Evolutionary conservation across 2,888 invertebrate species (phyloP).

Genomic region (Leucoptera coffeella): DNA sequence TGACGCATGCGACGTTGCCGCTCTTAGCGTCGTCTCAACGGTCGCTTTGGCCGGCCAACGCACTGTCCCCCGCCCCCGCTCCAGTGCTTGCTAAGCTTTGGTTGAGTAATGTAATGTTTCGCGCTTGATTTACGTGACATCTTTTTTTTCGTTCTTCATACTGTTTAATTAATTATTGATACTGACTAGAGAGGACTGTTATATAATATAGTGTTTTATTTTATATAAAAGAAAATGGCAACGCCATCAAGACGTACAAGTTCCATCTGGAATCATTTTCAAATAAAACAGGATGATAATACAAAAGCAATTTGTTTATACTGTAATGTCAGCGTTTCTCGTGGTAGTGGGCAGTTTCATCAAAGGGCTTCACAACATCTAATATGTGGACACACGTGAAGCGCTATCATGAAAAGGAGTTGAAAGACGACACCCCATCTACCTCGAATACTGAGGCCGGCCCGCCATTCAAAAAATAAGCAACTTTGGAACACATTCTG

Average conservation of each 20-base stretch:
- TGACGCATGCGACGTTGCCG: conserved; percentile 3
- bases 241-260: conserved; percentile 6
- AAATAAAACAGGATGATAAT: too few relatives aligned
- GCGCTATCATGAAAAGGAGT: conserved; percentile 6
- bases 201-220: conserved; percentile 2
- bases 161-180: conserved; percentile 1
- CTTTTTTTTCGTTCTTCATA: background rate
- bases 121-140: conserved; percentile 1
- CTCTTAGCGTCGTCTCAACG: conserved; percentile 1
- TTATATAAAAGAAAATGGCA: conserved; percentile 2
- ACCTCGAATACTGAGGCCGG: conserved; percentile 3
- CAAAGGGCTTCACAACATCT: conserved; percentile 2
- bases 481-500: conserved; percentile 8
- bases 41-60: background rate
- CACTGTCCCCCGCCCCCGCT: background rate
- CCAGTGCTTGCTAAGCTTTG: conserved; percentile 4
- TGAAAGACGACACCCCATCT: conserved; percentile 4
- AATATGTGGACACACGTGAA: conserved; percentile 7
- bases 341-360: conserved; percentile 7
- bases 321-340: conserved; percentile 8
- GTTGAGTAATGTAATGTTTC: conserved; percentile 4
- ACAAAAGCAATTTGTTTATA: conserved; percentile 7
- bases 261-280: conserved; percentile 5
- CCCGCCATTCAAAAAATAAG: conserved; percentile 8
- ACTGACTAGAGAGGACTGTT: conserved; percentile 2